Evolutionary conservation across 1,140 invertebrate genomes (phyloP), one percentile per base, ranked within the genome.

Genomic region (Drosophila saltans): DNA sequence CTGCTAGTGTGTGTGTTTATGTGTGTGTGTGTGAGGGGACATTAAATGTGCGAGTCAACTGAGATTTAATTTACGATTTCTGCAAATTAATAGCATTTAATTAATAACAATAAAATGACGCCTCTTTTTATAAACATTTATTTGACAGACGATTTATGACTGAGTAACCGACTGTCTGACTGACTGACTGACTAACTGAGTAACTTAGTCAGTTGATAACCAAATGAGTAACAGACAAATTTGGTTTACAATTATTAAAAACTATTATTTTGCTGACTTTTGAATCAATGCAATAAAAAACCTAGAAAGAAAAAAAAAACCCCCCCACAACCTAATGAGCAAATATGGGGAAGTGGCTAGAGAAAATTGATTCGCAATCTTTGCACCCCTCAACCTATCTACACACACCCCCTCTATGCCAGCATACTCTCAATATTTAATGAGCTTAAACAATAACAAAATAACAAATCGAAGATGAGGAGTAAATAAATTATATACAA

Each of bases 21-120:
- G 55, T 60, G 62, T 69, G 75, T 59, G 39, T 59, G 55, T 59
- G 65, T 64, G 78, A n/a, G 78, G 66, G 65, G 58, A 72, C 79
- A 79, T 85, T 88, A 82, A 85, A 81, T 72, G 82, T 65, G 80
- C 56, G 56, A 74, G 74, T 68, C 68, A 70, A 43, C 73, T 65
- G 62, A 81, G 85, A 90, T 89, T 89, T 89, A 90, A 89, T 89
- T 89, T 89, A 89, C 85, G 85, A 89, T 89, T 89, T 90, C 85
- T 90, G 82, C 86, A 89, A 89, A 89, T 89, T 90, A 89, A 89
- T 89, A 90, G 85, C 85, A 59, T 89, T 89, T 90, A 89, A 89
- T 89, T 89, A 89, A 89, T 89, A 89, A 89, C 85, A 89, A 90
- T 89, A 89, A 89, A 89, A 85, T 89, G 85, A 89, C 85, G 85